Percentiles rank a stretch among this genome's conserved stretches.
Conservation (phyloP, 2,888 invertebrate species). For the Acanthosoma haemorrhoidale region DNA sequence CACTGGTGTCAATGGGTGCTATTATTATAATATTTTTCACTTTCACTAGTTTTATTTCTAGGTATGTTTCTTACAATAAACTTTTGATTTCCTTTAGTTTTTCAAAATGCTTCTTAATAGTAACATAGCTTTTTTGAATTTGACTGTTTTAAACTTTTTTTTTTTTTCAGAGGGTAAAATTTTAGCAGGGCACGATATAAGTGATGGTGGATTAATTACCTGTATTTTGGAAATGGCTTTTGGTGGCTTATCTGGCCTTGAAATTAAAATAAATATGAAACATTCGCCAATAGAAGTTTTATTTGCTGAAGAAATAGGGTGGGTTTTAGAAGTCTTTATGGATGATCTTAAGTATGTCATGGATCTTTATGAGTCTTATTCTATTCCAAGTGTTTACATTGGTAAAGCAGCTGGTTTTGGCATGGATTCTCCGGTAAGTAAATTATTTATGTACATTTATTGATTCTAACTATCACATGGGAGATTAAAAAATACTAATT, state of each 20-base stretch:
- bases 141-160: neutral
- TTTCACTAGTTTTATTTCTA: no score
- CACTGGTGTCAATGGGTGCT: no score
- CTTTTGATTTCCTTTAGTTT: no score
- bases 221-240: constrained; percentile 94
- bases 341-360: constrained; percentile 56
- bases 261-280: constrained; percentile 38
- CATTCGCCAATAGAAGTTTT: constrained; percentile 57
- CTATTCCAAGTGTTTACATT: constrained; percentile 61
- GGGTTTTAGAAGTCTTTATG: constrained; percentile 68
- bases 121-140: no score
- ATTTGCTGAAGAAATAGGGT: constrained; percentile 82
- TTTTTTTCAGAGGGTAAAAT: constrained; percentile 57
- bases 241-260: constrained; percentile 76
- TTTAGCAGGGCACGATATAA: constrained; percentile 87
- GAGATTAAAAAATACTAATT: no score
- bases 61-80: no score
- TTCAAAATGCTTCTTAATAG: no score
- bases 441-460: no score
- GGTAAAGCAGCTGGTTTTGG: constrained; percentile 64
- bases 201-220: constrained; percentile 91
- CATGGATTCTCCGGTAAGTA: constrained; percentile 55
- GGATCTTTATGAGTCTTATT: constrained; percentile 54
- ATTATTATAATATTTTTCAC: no score
- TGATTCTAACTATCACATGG: no score